Percentiles rank a stretch among this genome's conserved stretches.
phyloP scores from a whole-genome alignment of 2,888 invertebrate species.

The Hypena proboscidalis region DNA sequence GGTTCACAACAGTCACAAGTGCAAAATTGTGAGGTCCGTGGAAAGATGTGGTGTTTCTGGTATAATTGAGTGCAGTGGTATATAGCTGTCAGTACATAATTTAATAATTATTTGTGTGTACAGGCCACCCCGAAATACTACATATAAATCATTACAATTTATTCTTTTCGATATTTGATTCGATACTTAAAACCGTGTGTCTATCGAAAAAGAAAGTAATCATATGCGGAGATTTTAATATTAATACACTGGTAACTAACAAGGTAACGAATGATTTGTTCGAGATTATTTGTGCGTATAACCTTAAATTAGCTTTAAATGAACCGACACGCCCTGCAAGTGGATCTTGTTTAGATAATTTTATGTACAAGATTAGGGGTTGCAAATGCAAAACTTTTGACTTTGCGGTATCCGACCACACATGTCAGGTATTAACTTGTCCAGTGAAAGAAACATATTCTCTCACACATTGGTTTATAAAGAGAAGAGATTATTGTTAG shows the following conservation, averaged over 20 bases:
- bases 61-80: not conserved
- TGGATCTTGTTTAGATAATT: slow-evolving; percentile 2
- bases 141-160: not conserved
- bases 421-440: not conserved
- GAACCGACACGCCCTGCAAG: not conserved
- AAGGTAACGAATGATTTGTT: not conserved
- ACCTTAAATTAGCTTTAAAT: slow-evolving; percentile 2
- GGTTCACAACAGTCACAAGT: too few species aligned
- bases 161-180: not conserved
- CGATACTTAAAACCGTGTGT: not conserved
- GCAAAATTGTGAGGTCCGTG: too few species aligned
- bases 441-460: not conserved
- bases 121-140: not conserved
- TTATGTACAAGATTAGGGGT: not conserved
- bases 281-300: not conserved
- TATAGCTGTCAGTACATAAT: not conserved
- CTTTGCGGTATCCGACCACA: not conserved
- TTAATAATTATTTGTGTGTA: not conserved
- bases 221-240: not conserved
- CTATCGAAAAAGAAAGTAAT: not conserved
- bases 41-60: too few species aligned
- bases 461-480: not conserved
- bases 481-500: not conserved
- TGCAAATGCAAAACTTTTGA: not conserved
- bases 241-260: not conserved